Conservation (phyloP, 2,113 vertebrate species). For the Urocolius indicus region DNA sequence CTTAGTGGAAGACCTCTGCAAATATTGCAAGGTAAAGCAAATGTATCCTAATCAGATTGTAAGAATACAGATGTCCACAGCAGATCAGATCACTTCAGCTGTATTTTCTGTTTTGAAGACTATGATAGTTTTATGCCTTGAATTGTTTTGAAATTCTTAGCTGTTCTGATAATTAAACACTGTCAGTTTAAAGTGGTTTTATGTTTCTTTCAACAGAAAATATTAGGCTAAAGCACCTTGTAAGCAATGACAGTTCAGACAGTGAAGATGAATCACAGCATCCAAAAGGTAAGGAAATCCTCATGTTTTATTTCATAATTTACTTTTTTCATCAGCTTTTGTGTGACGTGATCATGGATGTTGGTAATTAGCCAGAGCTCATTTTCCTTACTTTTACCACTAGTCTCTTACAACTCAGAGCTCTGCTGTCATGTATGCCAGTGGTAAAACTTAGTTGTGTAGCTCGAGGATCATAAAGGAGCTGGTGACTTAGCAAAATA, state of each 20-base stretch:
- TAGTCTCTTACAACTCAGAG: not conserved
- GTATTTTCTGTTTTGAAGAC: not conserved
- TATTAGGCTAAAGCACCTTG: constrained; percentile 90
- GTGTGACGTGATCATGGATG: not conserved
- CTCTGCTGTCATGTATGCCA: not conserved
- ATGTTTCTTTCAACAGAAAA: constrained; percentile 84
- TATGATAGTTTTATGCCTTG: not conserved
- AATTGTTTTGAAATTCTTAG: not conserved
- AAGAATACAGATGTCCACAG: not conserved
- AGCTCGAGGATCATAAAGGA: not conserved
- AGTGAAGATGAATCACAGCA: constrained; percentile 88
- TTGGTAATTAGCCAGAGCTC: not conserved
- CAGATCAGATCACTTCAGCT: not conserved
- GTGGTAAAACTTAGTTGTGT: not conserved
- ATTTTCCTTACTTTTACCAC: not conserved
- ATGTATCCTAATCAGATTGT: not conserved
- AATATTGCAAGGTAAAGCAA: not conserved
- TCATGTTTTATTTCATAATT: not conserved
- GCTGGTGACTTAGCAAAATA: not conserved
- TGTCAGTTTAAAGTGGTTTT: not conserved
- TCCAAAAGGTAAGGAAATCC: constrained; percentile 83
- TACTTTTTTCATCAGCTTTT: not conserved
- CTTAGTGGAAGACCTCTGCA: not conserved
- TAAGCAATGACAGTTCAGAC: constrained; percentile 88
- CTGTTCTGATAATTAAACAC: not conserved